Base-by-base conservation (phyloP, 2,797 vertebrate species). In the Rhinatrema bivittatum region DNA sequence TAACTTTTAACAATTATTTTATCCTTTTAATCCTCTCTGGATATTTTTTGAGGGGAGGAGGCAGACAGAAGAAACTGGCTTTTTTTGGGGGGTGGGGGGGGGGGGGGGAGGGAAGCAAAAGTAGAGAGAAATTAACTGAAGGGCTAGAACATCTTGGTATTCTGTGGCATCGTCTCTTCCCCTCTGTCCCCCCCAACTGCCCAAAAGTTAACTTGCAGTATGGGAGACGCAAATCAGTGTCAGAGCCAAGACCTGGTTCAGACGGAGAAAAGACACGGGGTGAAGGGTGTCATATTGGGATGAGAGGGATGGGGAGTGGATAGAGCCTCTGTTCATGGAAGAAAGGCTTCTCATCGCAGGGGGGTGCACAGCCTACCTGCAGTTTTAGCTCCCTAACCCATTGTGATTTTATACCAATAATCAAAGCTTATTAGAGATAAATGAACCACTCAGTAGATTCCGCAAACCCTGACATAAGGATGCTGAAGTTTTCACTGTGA, bases 221-320 rank as follows among this genome's bases (percentile, higher is more conserved):
- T 25, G 28, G 49, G 61, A 50, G 64, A 63, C n/a, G 46, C 57
- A 64, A 61, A 59, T 53, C 59, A 70, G 33, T 64, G 63, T 67
- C 60, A 60, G 62, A 62, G 54, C 66, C 66, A 61, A 57, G 59
- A 74, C 48, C 54, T 65, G 57, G 37, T 57, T 50, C 60, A 56
- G 36, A 58, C 62, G 23, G 39, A 5, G 1, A 50, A 65, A 53
- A 62, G 30, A 50, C 57, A 53, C 50, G 52, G 29, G 63, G 46
- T 56, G 61, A 40, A 50, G 50, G 14, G 47, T 49, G 45, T 62
- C 59, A 46, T 72, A 46, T 56, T 55, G 39, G 39, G 28, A 56
- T 30, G 28, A 20, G 42, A 46, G 36, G 35, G 29, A 42, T 34
- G 36, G 31, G 29, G 27, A 32, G 24, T n/a, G n/a, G n/a, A n/a